Evolutionary conservation across 2,797 vertebrate species (phyloP).

Genomic region (Scomberomorus guttatus): DNA sequence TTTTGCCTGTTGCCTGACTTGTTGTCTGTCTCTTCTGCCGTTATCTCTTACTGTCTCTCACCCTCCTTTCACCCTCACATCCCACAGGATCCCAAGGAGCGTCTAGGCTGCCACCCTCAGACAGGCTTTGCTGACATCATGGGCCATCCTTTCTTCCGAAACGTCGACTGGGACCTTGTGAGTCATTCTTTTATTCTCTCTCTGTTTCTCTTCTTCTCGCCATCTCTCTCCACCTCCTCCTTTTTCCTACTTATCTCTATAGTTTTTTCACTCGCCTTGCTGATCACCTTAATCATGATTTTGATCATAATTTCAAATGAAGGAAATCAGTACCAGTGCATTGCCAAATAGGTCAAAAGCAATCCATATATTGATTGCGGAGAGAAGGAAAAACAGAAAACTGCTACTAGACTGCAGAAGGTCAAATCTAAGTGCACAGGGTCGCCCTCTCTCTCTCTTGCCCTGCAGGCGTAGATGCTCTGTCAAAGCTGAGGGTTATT

Average conservation of each 20-base stretch:
- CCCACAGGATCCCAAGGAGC: slow-evolving; percentile 95
- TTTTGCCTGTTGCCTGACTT: slow-evolving; percentile 12
- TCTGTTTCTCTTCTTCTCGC: background rate
- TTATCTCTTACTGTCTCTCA: slow-evolving; percentile 48
- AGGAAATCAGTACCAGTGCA: slow-evolving; percentile 6
- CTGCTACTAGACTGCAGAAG: slow-evolving; percentile 45
- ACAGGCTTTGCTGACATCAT: slow-evolving; percentile 99
- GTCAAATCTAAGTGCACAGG: slow-evolving; percentile 59
- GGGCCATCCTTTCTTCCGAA: slow-evolving; percentile 97
- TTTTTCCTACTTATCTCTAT: background rate
- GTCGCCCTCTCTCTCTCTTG: slow-evolving; percentile 24
- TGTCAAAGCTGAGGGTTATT: slow-evolving; percentile 48
- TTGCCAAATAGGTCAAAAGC: slow-evolving; percentile 47
- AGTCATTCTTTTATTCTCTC: slow-evolving; percentile 59
- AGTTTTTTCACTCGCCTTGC: background rate
- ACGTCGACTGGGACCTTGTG: slow-evolving; percentile 98
- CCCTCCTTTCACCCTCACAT: slow-evolving; percentile 39
- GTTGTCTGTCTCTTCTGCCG: slow-evolving; percentile 10
- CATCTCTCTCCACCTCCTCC: background rate
- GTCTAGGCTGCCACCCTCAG: slow-evolving; percentile 97
- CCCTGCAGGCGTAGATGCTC: slow-evolving; percentile 30
- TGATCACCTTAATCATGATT: background rate
- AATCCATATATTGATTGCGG: slow-evolving; percentile 60
- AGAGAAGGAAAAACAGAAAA: slow-evolving; percentile 43
- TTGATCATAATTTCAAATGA: slow-evolving; percentile 29